These are phyloP conservation scores for Trinorchestia longiramus DNA, from an alignment of 1,140 invertebrate species.

Conservation along the genomic window DNA sequence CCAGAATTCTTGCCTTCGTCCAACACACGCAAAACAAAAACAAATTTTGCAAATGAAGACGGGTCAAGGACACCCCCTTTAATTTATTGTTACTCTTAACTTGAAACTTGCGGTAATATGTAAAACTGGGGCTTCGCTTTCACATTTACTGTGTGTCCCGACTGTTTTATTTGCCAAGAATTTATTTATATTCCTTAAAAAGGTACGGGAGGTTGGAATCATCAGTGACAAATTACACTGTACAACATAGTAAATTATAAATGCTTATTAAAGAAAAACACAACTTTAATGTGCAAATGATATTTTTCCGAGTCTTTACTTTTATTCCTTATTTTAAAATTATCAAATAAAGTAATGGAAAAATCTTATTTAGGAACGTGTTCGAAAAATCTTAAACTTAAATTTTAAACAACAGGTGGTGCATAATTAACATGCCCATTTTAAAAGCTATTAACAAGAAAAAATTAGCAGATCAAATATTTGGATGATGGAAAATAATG, in stretches of 20 bases:
- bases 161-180: background rate
- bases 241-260: background rate
- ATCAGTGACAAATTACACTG: background rate
- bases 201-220: background rate
- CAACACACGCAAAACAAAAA: conserved; percentile 12
- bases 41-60: background rate
- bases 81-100: background rate
- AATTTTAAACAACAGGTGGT: too few species aligned
- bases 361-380: too few species aligned
- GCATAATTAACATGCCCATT: too few species aligned
- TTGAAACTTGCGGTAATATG: background rate
- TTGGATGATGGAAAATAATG: too few species aligned
- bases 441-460: too few species aligned
- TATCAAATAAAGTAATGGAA: too few species aligned
- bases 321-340: too few species aligned
- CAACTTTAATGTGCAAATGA: too few species aligned
- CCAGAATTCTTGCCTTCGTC: background rate
- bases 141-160: background rate
- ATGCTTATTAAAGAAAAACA: too few species aligned
- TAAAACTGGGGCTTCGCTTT: background rate
- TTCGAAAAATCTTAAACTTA: too few species aligned
- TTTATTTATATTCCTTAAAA: background rate
- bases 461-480: too few species aligned
- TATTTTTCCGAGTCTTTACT: too few species aligned
- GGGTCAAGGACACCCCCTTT: background rate